A percentile compares a stretch with the other conserved stretches of the same genome.
phyloP scores from a whole-genome alignment of 2,888 invertebrate species.

The Abrostola tripartita region DNA sequence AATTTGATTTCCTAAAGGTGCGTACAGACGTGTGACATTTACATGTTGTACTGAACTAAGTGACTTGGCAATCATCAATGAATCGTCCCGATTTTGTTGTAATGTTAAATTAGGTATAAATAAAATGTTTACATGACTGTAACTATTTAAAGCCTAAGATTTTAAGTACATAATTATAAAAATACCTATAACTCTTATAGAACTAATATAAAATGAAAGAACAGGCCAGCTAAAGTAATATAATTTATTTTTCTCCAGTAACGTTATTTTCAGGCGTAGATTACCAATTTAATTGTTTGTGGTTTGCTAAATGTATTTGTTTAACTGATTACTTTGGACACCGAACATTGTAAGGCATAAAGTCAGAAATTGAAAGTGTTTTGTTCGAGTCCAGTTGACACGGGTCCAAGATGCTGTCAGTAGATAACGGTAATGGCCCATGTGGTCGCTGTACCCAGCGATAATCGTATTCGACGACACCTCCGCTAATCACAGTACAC shows the following conservation, averaged over 20 bases:
- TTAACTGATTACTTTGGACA: background rate
- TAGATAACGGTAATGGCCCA: constrained; percentile 83
- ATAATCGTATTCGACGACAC: constrained; percentile 73
- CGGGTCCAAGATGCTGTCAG: constrained; percentile 85
- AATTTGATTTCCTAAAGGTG: constrained; percentile 12
- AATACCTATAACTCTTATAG: background rate
- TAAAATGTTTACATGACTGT: too few species aligned
- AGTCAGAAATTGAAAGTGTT: constrained; percentile 77
- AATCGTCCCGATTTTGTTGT: too few species aligned
- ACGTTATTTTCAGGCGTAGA: background rate
- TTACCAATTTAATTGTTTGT: background rate
- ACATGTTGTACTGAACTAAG: background rate
- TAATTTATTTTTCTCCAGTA: too few species aligned
- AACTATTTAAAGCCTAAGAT: too few species aligned
- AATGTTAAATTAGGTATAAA: too few species aligned
- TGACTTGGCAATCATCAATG: too few species aligned
- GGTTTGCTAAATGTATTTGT: background rate
- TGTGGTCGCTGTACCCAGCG: constrained; percentile 66
- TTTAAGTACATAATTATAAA: background rate
- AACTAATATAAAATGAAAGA: too few species aligned
- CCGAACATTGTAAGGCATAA: constrained; percentile 23
- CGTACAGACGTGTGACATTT: constrained; percentile 20
- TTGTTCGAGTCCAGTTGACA: constrained; percentile 78
- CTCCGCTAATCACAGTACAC: constrained; percentile 52
- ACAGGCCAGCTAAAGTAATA: too few species aligned